phyloP scores from a whole-genome alignment of 2,113 vertebrate species.

The Stomatorhinus ivindoensis region DNA sequence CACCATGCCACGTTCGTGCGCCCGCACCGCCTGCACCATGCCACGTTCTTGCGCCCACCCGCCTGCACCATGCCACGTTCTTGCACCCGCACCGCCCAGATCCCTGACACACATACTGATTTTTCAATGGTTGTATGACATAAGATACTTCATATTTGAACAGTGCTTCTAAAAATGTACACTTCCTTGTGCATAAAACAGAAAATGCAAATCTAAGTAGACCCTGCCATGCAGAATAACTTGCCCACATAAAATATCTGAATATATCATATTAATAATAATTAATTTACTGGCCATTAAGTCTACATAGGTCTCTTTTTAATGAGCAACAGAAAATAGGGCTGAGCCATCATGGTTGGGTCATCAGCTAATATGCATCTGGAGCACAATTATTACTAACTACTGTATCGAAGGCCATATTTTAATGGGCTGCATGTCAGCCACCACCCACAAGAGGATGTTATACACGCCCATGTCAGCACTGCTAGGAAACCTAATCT shows the following conservation, averaged over 20 bases:
- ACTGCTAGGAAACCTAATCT: not conserved
- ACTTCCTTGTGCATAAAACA: not conserved
- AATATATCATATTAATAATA: not conserved
- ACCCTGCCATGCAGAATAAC: not conserved
- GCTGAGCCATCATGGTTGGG: not conserved
- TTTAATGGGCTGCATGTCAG: conserved; percentile 1
- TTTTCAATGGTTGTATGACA: not conserved
- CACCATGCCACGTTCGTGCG: too few species aligned
- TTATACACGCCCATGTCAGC: not conserved
- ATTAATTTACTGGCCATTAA: not conserved
- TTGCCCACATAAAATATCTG: not conserved
- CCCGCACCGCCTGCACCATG: too few species aligned
- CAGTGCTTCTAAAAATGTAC: not conserved
- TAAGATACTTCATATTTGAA: not conserved
- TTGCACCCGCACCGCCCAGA: too few species aligned
- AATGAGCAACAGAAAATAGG: not conserved
- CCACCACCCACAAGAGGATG: not conserved
- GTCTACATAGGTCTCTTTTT: not conserved
- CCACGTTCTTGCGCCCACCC: too few species aligned
- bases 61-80: too few species aligned
- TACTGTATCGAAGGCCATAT: not conserved
- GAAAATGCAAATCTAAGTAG: not conserved
- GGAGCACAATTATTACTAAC: not conserved
- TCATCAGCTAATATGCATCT: not conserved
- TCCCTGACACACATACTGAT: not conserved